Base-by-base conservation (phyloP, 1,140 invertebrate species). In the Eubasilissa regina region DNA sequence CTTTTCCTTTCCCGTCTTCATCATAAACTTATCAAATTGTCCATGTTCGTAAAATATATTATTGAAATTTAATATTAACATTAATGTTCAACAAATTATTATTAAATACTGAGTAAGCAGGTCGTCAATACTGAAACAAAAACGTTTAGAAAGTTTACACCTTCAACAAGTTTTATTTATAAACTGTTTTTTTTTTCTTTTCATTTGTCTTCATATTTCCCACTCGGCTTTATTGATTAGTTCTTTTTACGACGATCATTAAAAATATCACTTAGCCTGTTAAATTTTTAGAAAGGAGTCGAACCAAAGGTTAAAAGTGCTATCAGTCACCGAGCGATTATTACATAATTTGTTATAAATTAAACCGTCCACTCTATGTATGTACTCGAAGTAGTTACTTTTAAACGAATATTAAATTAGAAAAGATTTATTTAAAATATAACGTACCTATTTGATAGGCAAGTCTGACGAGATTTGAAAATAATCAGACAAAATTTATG, bases 221-320 rank as follows among this genome's bases (percentile, higher is more conserved):
- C n/a, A 48, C n/a, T 70, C 64, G 45, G 10, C 3, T 48, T 53
- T 70, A 70, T 70, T 70, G 66, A 25, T 70, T 48, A 8, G 48
- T 19, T 70, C 21, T 68, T 70, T 70, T 66, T 58, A 58, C 55
- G 55, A 48, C 66, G 0, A 13, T 70, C 66, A 53, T 70, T 70
- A 70, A 70, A 47, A 70, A 51, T 70, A 70, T 70, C 66, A 70
- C 66, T 70, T 70, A 51, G 25, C 47, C 66, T 17, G 66, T 70
- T 70, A 70, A 70, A 70, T 35, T 51, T 66, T 51, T 70, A 53
- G 66, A 70, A 70, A 70, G 66, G 66, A 70, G 66, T 51, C 66
- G 51, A 48, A 48, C 66, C 17, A 70, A 70, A 70, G 66, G 66
- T 70, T 51, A 70, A 48, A 70, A 17, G 66, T n/a, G 3, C 19